Base-by-base conservation (phyloP, 2,888 invertebrate species). In the Diogma glabrata region DNA sequence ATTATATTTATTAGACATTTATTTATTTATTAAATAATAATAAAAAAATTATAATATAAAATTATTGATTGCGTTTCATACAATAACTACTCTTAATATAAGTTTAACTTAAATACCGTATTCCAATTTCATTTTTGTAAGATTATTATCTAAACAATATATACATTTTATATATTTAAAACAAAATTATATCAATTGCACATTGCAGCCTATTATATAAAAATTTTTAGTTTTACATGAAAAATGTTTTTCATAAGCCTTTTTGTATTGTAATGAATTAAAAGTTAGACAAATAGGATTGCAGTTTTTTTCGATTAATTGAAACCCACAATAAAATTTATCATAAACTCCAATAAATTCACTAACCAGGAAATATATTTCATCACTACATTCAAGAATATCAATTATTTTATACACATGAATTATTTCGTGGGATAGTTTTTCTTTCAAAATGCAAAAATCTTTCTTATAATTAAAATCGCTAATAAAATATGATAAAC, bases 401-500 rank as follows among this genome's bases (percentile, higher is more conserved):
- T 40, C 19, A 19, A 40, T 40, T 40, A 40, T 40, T 40, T 40
- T 40, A 40, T 40, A 19, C 20, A 40, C 6, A 19, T 19, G 40
- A 40, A 40, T 40, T 40, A 19, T 8, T 40, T 40, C 5, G 40
- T 40, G 17, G 19, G 17, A 40, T 19, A 19, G 12, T 40, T 40
- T 40, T 40, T 40, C 40, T 40, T 40, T 40, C 19, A 19, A 19
- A 40, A 40, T 40, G 19, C 17, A 40, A 19, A 40, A 40, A 19
- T n/a, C 40, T 19, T 17, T 19, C 10, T 40, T 40, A 19, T 40
- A 40, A 9, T 40, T 17, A 19, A 40, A 40, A 19, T 40, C 40
- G 19, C 8, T 19, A 9, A 19, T 19, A 6, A 40, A 40, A 40
- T 19, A 40, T 40, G 40, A 40, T 8, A 40, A 40, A 19, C 40